These are phyloP conservation scores for Diglossa cyanea DNA, from an alignment of 2,797 vertebrate species.

Conservation along the genomic window DNA sequence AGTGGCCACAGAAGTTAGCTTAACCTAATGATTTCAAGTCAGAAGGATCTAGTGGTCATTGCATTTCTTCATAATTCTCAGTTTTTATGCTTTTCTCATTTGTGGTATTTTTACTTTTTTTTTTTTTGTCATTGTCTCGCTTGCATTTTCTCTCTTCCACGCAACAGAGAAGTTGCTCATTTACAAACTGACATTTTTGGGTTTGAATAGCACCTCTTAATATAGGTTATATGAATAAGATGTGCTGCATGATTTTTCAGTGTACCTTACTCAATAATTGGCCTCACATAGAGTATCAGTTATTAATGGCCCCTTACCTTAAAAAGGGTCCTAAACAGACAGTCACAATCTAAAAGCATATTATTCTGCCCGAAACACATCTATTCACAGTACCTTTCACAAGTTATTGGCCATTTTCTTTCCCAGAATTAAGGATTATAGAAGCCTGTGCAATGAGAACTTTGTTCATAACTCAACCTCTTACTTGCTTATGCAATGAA, in stretches of 20 bases:
- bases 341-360: constrained; percentile 49
- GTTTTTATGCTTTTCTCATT: not conserved
- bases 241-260: constrained; percentile 7
- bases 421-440: constrained; percentile 61
- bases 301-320: constrained; percentile 27
- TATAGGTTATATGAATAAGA: constrained; percentile 24
- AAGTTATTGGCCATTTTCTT: constrained; percentile 65
- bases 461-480: constrained; percentile 66
- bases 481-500: constrained; percentile 61
- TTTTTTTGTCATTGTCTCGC: not conserved
- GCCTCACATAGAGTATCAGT: constrained; percentile 34
- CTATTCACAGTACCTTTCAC: constrained; percentile 45
- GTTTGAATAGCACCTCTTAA: constrained; percentile 36
- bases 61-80: not conserved
- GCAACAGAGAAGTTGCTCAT: not conserved
- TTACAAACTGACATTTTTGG: not conserved
- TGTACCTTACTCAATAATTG: constrained; percentile 29
- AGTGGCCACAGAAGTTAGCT: not conserved
- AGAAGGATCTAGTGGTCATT: not conserved
- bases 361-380: constrained; percentile 46
- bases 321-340: constrained; percentile 26
- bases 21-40: not conserved
- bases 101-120: not conserved
- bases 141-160: not conserved
- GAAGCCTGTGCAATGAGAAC: constrained; percentile 34